Percentiles rank a stretch among this genome's conserved stretches.
phyloP scores from a whole-genome alignment of 2,888 invertebrate genomes.

The Tyria jacobaeae region DNA sequence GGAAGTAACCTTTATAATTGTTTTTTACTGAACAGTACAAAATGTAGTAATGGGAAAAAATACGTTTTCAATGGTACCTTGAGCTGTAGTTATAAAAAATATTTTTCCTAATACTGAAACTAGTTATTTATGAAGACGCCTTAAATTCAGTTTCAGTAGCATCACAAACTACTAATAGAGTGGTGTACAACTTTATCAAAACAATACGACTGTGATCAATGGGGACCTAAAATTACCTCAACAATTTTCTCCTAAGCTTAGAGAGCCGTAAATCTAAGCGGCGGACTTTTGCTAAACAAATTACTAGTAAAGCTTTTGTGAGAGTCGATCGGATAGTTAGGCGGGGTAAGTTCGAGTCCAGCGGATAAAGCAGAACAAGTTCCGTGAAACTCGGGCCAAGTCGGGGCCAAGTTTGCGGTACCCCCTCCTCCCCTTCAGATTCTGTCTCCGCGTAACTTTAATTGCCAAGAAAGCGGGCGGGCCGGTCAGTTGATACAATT shows the following conservation, averaged over 20 bases:
- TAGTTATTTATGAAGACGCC: background rate
- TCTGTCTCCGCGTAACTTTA: slow-evolving; percentile 73
- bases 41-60: too few species aligned
- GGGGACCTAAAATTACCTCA: slow-evolving; percentile 4
- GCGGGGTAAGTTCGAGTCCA: slow-evolving; percentile 48
- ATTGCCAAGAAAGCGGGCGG: slow-evolving; percentile 69
- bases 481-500: slow-evolving; percentile 73
- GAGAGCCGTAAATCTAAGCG: slow-evolving; percentile 55
- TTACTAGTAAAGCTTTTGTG: slow-evolving; percentile 75
- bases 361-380: slow-evolving; percentile 68
- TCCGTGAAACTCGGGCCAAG: slow-evolving; percentile 51
- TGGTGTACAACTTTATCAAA: slow-evolving; percentile 4
- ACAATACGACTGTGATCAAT: background rate
- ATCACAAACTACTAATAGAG: background rate
- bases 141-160: background rate
- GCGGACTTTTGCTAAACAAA: slow-evolving; percentile 73
- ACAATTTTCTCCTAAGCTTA: slow-evolving; percentile 35
- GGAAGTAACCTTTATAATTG: too few species aligned
- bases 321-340: slow-evolving; percentile 71
- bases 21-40: too few species aligned
- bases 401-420: slow-evolving; percentile 61
- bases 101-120: background rate
- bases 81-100: background rate
- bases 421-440: slow-evolving; percentile 29
- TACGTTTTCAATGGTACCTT: too few species aligned